phyloP scores from a whole-genome alignment of 1,140 invertebrate species.

The Trypoxylus dichotomus region DNA sequence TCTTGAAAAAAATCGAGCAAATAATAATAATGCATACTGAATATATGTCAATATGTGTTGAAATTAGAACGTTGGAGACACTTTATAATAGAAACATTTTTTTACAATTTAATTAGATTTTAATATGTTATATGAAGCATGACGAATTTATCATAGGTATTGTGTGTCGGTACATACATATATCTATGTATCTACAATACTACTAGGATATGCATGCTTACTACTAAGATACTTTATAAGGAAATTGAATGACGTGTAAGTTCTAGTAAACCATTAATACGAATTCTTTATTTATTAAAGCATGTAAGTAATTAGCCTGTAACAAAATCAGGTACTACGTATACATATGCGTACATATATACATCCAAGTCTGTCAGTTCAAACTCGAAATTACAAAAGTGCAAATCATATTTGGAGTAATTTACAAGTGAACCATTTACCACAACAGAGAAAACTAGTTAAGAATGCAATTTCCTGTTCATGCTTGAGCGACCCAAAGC shows the following conservation, averaged over 20 bases:
- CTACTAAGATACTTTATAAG: background rate
- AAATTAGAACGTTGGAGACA: background rate
- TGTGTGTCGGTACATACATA: background rate
- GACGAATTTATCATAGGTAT: background rate
- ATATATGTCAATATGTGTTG: background rate
- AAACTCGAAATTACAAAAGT: slow-evolving; percentile 22
- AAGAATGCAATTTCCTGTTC: slow-evolving; percentile 25
- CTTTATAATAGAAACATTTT: background rate
- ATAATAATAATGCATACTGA: background rate
- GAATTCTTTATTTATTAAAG: background rate
- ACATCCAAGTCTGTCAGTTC: slow-evolving; percentile 1
- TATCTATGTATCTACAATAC: background rate
- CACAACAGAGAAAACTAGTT: slow-evolving; percentile 21
- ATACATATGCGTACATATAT: background rate
- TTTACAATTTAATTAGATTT: background rate
- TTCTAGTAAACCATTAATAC: slow-evolving; percentile 1
- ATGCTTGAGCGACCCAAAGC: slow-evolving; percentile 12
- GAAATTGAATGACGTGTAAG: background rate
- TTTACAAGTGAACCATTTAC: slow-evolving; percentile 25
- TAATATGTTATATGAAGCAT: background rate
- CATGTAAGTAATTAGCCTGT: background rate
- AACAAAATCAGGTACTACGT: slow-evolving; percentile 3
- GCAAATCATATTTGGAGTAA: slow-evolving; percentile 24
- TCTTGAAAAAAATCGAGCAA: too few relatives aligned
- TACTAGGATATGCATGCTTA: background rate